A percentile compares a stretch with the other conserved stretches of the same genome.
Evolutionary conservation across 2,888 invertebrate species (phyloP).

Genomic region (Lasioglossum lativentre): DNA sequence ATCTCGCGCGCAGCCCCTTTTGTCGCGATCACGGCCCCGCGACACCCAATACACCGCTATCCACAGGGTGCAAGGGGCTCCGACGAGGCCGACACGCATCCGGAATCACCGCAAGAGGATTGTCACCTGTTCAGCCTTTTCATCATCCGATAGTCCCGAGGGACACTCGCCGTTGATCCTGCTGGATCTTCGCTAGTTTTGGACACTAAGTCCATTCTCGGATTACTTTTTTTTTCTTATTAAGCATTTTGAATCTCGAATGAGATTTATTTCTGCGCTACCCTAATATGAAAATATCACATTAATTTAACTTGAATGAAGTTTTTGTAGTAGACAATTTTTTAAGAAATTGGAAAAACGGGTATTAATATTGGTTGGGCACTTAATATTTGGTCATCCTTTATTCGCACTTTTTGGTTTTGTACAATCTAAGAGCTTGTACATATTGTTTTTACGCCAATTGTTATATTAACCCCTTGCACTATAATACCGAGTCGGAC

Average conservation of each 20-base stretch:
- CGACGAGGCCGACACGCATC: constrained; percentile 70
- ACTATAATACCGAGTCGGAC: too few species aligned
- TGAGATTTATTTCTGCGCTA: neutral
- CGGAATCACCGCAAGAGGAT: constrained; percentile 82
- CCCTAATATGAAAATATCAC: too few species aligned
- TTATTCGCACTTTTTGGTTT: too few species aligned
- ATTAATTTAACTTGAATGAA: too few species aligned
- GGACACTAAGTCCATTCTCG: too few species aligned
- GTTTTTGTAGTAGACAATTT: too few species aligned
- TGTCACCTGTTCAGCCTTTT: constrained; percentile 82
- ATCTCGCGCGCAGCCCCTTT: constrained; percentile 78
- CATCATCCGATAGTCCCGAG: neutral
- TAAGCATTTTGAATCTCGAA: neutral
- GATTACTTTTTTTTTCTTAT: neutral
- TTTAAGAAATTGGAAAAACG: too few species aligned
- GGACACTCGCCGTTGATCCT: neutral
- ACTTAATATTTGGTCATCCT: too few species aligned
- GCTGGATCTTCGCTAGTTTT: neutral
- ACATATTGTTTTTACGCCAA: neutral
- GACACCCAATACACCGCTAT: constrained; percentile 39
- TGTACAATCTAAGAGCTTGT: too few species aligned
- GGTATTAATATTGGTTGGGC: neutral
- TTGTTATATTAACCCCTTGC: too few species aligned
- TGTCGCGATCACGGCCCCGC: constrained; percentile 65
- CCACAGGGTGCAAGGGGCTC: constrained; percentile 53